Evolutionary conservation across 1,140 invertebrate species (phyloP).

Genomic region (Halotydeus destructor): DNA sequence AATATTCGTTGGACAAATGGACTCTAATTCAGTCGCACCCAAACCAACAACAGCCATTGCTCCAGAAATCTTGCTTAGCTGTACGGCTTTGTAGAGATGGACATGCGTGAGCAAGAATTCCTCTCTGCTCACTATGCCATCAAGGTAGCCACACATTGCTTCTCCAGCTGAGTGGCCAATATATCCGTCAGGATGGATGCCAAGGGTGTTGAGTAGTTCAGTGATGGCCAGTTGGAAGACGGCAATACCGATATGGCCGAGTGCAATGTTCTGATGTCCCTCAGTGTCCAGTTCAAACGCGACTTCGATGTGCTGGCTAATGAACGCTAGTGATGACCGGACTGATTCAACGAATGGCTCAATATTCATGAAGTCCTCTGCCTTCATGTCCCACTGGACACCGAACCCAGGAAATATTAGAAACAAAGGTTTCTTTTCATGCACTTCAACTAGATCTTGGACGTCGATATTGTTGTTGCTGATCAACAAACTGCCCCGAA

Average conservation of each 20-base stretch:
- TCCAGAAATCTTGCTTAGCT: slow-evolving; percentile 26
- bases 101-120: slow-evolving; percentile 27
- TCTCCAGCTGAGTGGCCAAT: slow-evolving; percentile 33
- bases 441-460: neutral
- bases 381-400: slow-evolving; percentile 88
- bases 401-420: slow-evolving; percentile 78
- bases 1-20: slow-evolving; percentile 46
- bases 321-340: slow-evolving; percentile 41
- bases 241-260: slow-evolving; percentile 76
- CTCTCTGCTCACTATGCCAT: slow-evolving; percentile 31
- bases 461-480: neutral
- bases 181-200: slow-evolving; percentile 31
- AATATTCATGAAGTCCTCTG: slow-evolving; percentile 51
- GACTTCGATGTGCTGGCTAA: slow-evolving; percentile 48
- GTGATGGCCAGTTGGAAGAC: slow-evolving; percentile 39
- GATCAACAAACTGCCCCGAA: too few relatives aligned
- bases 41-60: slow-evolving; percentile 61
- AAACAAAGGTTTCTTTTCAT: neutral
- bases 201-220: slow-evolving; percentile 26
- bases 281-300: slow-evolving; percentile 34
- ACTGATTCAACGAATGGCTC: slow-evolving; percentile 56
- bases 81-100: neutral
- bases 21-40: slow-evolving; percentile 57
- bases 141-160: slow-evolving; percentile 34
- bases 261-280: slow-evolving; percentile 49